These are phyloP conservation scores for Hipparchia semele DNA, from an alignment of 2,888 invertebrate species.

Conservation along the genomic window DNA sequence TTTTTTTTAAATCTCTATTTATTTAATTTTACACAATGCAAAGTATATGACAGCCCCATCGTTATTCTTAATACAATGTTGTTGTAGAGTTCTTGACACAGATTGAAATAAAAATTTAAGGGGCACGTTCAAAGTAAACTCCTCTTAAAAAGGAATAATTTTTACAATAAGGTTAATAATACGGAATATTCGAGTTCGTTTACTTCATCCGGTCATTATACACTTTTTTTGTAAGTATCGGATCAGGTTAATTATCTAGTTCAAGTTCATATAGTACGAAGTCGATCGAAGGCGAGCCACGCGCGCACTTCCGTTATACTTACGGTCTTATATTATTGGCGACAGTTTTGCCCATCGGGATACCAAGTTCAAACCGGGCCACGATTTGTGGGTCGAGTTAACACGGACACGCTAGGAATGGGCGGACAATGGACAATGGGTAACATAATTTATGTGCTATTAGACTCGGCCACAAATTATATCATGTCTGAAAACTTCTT, in stretches of 20 bases:
- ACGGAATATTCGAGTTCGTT: neutral
- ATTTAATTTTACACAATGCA: too few species aligned
- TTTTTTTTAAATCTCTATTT: too few species aligned
- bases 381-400: conserved; percentile 50
- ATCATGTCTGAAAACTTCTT: neutral
- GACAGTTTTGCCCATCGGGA: conserved; percentile 79
- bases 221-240: neutral
- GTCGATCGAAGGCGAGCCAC: conserved; percentile 48
- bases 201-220: neutral
- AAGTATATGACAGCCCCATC: too few species aligned
- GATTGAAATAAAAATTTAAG: too few species aligned
- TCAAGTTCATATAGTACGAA: conserved; percentile 17
- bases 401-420: conserved; percentile 55
- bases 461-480: neutral
- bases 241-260: conserved; percentile 9
- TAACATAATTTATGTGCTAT: conserved; percentile 14
- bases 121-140: too few species aligned
- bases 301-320: conserved; percentile 78
- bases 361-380: conserved; percentile 55
- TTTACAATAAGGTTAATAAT: neutral
- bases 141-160: too few species aligned
- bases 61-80: too few species aligned
- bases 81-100: too few species aligned
- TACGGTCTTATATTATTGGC: conserved; percentile 63
- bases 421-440: conserved; percentile 39